Percentiles rank a stretch among this genome's conserved stretches.
Conservation (phyloP, 2,888 invertebrate species). For the Gastrophysa polygoni region DNA sequence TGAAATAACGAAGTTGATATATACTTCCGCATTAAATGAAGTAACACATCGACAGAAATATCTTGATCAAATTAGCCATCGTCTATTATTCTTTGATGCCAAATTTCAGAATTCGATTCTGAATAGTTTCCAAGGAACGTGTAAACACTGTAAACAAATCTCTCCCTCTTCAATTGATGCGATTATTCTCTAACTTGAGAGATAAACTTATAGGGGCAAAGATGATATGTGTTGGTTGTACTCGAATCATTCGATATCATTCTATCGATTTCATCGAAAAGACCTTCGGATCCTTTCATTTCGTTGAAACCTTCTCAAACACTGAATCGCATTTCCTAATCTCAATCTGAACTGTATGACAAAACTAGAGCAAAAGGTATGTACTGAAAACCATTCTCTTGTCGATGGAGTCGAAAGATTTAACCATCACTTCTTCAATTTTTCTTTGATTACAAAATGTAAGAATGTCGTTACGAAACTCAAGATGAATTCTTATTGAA, state of each 20-base stretch:
- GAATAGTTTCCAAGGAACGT: too few species aligned
- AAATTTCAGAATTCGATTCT: too few species aligned
- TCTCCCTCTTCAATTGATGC: too few species aligned
- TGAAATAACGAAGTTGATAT: too few species aligned
- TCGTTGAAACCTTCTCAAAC: conserved; percentile 10
- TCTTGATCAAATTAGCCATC: too few species aligned
- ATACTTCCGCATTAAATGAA: too few species aligned
- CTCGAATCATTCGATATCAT: background rate
- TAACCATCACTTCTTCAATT: conserved; percentile 47
- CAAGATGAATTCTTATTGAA: conserved; percentile 41
- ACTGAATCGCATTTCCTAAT: conserved; percentile 7
- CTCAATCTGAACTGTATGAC: conserved; percentile 20
- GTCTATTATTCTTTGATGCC: too few species aligned
- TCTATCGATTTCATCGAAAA: background rate
- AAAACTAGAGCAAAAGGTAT: conserved; percentile 40
- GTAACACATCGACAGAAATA: too few species aligned
- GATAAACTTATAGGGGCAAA: too few species aligned
- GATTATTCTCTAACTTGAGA: too few species aligned
- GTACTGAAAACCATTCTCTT: conserved; percentile 42
- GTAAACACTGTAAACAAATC: too few species aligned
- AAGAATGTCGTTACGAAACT: conserved; percentile 47
- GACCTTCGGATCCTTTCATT: conserved; percentile 1
- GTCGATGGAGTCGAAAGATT: conserved; percentile 42
- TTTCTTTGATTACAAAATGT: conserved; percentile 45
- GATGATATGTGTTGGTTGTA: background rate